Percentiles rank a stretch among this genome's conserved stretches.
Evolutionary conservation across 1,140 invertebrate genomes (phyloP).

Genomic region (Caenorhabditis briggsae): DNA sequence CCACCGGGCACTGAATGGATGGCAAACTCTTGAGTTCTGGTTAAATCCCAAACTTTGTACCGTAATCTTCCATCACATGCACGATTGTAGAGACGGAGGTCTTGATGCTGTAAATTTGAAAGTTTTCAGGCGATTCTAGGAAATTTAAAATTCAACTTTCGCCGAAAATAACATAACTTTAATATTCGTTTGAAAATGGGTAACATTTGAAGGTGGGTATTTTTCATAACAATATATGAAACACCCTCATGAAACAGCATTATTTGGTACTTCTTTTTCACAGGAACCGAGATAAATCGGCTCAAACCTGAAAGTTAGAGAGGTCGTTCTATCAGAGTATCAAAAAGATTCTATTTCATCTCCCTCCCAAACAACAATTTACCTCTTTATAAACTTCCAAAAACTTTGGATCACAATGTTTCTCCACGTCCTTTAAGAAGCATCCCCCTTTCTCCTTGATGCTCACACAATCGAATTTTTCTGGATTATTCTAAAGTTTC

Average conservation of each 20-base stretch:
- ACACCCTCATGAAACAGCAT: too few relatives aligned
- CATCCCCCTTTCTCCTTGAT: not conserved
- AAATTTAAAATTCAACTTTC: too few relatives aligned
- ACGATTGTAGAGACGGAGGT: not conserved
- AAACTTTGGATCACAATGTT: not conserved
- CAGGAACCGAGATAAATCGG: too few relatives aligned
- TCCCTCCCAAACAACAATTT: too few relatives aligned
- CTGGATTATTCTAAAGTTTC: not conserved
- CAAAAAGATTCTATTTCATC: too few relatives aligned
- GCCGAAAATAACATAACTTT: too few relatives aligned
- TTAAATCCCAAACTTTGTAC: not conserved
- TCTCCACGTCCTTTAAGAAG: not conserved
- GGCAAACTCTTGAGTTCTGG: not conserved
- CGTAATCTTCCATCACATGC: not conserved
- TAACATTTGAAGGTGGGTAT: too few relatives aligned
- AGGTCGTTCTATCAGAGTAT: too few relatives aligned
- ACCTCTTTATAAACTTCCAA: not conserved
- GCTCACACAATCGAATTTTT: not conserved
- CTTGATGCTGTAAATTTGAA: not conserved
- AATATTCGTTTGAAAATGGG: too few relatives aligned
- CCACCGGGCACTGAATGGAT: not conserved
- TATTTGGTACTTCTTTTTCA: too few relatives aligned
- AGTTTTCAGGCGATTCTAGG: not conserved
- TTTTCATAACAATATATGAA: too few relatives aligned
- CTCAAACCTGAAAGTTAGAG: too few relatives aligned